Conservation (phyloP, 2,888 invertebrate species). For the Oxytorus armatus region DNA sequence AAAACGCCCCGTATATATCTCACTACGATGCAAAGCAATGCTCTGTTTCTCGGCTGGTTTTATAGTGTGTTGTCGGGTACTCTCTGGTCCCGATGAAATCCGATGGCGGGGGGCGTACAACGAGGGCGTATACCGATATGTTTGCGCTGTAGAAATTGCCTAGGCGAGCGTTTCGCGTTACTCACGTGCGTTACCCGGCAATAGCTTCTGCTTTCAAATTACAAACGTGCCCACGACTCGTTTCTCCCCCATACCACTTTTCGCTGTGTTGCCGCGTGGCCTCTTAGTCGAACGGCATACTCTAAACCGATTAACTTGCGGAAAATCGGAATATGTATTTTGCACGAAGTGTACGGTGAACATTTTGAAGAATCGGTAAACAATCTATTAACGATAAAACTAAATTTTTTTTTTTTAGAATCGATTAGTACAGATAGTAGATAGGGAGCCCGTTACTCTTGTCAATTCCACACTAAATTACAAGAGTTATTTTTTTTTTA, state of each 20-base stretch:
- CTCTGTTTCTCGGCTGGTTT: slow-evolving; percentile 43
- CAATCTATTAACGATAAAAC: too few species aligned
- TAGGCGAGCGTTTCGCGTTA: slow-evolving; percentile 37
- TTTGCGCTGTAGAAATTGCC: slow-evolving; percentile 29
- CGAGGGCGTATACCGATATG: slow-evolving; percentile 61
- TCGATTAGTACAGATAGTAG: too few species aligned
- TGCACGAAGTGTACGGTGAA: too few species aligned
- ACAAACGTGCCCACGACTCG: slow-evolving; percentile 7
- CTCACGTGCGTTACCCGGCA: slow-evolving; percentile 23
- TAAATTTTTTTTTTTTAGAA: too few species aligned
- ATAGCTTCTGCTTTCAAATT: slow-evolving; percentile 42
- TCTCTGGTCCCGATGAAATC: slow-evolving; percentile 23
- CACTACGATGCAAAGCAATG: slow-evolving; percentile 27
- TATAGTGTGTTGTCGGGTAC: slow-evolving; percentile 27
- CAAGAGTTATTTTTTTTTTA: too few species aligned
- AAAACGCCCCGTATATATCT: slow-evolving; percentile 3
- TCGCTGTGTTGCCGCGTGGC: slow-evolving; percentile 10
- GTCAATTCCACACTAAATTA: too few species aligned
- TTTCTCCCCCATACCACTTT: background rate
- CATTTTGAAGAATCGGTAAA: too few species aligned
- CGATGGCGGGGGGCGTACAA: slow-evolving; percentile 55
- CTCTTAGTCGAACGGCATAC: slow-evolving; percentile 10
- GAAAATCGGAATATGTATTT: too few species aligned
- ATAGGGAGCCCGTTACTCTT: too few species aligned
- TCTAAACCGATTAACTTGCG: too few species aligned